phyloP scores from a whole-genome alignment of 2,888 invertebrate genomes.

The Spisula solida region DNA sequence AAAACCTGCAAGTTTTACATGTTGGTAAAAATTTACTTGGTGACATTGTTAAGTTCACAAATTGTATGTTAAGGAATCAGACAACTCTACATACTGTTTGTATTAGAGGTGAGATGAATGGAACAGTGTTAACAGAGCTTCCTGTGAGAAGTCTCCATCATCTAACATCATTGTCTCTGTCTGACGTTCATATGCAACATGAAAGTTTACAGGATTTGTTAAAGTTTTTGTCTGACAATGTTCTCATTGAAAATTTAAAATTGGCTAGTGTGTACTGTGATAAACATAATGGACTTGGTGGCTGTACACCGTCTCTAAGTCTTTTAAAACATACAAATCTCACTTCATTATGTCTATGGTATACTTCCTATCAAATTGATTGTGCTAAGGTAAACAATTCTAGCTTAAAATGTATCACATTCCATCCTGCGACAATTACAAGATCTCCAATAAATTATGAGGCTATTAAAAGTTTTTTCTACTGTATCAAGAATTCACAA shows the following conservation, averaged over 20 bases:
- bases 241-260: not conserved
- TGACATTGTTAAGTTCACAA: not conserved
- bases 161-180: not conserved
- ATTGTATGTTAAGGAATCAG: not conserved
- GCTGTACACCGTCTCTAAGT: not conserved
- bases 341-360: not conserved
- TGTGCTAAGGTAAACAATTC: not conserved
- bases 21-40: not conserved
- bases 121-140: not conserved
- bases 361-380: not conserved
- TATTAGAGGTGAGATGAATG: not conserved
- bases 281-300: not conserved
- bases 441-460: too few relatives aligned
- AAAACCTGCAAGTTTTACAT: not conserved
- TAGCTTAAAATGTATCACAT: not conserved
- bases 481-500: not conserved
- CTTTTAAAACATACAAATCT: not conserved
- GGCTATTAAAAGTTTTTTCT: too few relatives aligned
- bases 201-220: not conserved
- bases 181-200: not conserved
- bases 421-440: not conserved
- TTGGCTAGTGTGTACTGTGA: not conserved
- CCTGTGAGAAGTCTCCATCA: not conserved
- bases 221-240: not conserved
- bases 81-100: slow-evolving; percentile 2